phyloP scores from a whole-genome alignment of 1,140 invertebrate genomes.

The Phymastichus coffea region DNA sequence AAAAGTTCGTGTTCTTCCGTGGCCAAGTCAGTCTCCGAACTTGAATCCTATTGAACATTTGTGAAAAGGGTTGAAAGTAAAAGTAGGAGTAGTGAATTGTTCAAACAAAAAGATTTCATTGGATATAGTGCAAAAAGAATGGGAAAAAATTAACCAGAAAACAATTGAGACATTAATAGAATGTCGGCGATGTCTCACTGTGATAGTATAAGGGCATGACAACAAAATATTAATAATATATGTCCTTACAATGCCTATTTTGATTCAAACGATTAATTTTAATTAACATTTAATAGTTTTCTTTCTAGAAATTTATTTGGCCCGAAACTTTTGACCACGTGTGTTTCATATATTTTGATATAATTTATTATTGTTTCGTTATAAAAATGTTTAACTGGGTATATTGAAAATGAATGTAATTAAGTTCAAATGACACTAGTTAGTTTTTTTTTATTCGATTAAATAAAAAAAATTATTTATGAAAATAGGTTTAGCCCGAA shows the following conservation, averaged over 20 bases:
- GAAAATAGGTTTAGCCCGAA: too few relatives aligned
- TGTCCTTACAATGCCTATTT: too few relatives aligned
- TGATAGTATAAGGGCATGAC: constrained; percentile 37
- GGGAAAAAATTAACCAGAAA: constrained; percentile 24
- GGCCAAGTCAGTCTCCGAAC: too few relatives aligned
- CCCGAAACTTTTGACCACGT: too few relatives aligned
- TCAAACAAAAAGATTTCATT: constrained; percentile 30
- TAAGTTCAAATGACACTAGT: too few relatives aligned
- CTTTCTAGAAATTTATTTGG: too few relatives aligned
- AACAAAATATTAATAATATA: too few relatives aligned
- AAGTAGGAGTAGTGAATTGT: constrained; percentile 24
- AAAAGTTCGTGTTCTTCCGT: constrained; percentile 32
- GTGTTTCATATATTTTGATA: too few relatives aligned
- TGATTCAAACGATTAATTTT: too few relatives aligned
- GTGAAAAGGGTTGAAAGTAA: constrained; percentile 31
- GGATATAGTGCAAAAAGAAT: constrained; percentile 30
- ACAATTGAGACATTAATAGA: constrained; percentile 21
- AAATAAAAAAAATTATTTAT: not conserved
- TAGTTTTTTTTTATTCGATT: not conserved
- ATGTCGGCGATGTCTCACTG: constrained; percentile 28
- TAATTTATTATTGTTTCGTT: too few relatives aligned
- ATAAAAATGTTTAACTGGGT: too few relatives aligned
- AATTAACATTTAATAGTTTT: too few relatives aligned
- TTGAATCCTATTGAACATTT: constrained; percentile 42
- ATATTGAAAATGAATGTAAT: not conserved